phyloP scores from a whole-genome alignment of 2,888 invertebrate species.

The Harpalus rufipes region DNA sequence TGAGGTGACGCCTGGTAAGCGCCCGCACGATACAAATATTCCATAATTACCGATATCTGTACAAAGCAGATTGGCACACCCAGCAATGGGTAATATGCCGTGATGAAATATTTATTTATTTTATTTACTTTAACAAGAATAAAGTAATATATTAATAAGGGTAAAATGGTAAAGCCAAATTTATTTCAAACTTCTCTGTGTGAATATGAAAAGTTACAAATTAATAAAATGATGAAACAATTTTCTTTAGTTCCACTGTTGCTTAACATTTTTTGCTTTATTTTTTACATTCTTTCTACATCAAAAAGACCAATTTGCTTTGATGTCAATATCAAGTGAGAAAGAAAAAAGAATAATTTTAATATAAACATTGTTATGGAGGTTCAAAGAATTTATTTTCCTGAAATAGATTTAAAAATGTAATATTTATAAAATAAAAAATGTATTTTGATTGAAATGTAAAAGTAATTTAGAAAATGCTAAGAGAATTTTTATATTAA shows the following conservation, averaged over 20 bases:
- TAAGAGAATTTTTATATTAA: too few relatives aligned
- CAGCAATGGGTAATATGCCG: too few relatives aligned
- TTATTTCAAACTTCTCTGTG: too few relatives aligned
- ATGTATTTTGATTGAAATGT: background rate
- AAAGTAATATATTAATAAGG: too few relatives aligned
- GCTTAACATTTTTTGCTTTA: background rate
- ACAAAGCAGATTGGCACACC: too few relatives aligned
- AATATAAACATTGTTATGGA: conserved; percentile 17
- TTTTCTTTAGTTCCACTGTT: background rate
- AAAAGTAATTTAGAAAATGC: too few relatives aligned
- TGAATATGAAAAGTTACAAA: background rate
- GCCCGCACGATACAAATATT: too few relatives aligned
- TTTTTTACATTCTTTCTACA: background rate
- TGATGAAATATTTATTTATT: too few relatives aligned
- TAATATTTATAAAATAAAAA: background rate
- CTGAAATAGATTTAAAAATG: background rate
- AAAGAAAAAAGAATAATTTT: conserved; percentile 15
- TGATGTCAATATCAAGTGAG: conserved; percentile 10
- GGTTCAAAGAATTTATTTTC: background rate
- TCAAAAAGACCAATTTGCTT: conserved; percentile 7
- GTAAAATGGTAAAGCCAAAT: too few relatives aligned
- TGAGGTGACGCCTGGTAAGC: too few relatives aligned
- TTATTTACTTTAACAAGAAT: too few relatives aligned
- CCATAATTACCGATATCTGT: too few relatives aligned
- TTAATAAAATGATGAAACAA: background rate